Evolutionary conservation across 2,113 vertebrate genomes (phyloP).

Genomic region (Engystomops pustulosus): DNA sequence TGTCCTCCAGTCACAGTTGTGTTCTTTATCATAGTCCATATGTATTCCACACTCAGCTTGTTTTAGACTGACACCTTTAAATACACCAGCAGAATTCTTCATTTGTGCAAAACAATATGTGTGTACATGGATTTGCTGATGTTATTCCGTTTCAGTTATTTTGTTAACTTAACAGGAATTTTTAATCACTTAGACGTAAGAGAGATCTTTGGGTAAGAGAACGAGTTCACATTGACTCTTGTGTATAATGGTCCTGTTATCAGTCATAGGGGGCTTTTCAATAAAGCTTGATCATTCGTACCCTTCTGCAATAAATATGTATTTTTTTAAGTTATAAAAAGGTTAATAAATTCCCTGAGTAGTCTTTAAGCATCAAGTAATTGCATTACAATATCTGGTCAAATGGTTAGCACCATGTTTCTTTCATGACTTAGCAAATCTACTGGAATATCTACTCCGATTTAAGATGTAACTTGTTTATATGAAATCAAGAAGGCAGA

Average conservation of each 20-base stretch:
- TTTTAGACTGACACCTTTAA: conserved; percentile 48
- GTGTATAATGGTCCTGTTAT: no score
- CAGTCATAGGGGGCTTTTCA: no score
- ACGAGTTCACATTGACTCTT: no score
- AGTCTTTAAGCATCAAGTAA: neutral
- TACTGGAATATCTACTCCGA: no score
- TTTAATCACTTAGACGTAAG: neutral
- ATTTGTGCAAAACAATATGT: conserved; percentile 16
- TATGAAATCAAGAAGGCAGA: no score
- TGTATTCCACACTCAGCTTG: neutral
- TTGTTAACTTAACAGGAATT: conserved; percentile 17
- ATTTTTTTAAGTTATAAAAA: neutral
- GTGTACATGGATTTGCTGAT: neutral
- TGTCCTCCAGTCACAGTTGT: conserved; percentile 28
- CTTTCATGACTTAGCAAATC: no score
- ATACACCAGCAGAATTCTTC: conserved; percentile 45
- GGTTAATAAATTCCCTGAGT: neutral
- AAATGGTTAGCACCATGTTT: no score
- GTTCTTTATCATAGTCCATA: neutral
- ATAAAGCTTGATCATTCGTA: no score
- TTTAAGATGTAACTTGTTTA: no score
- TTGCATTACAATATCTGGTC: neutral
- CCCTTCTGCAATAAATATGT: neutral
- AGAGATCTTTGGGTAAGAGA: neutral
- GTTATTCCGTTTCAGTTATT: conserved; percentile 7